Base-by-base conservation (phyloP, 2,888 invertebrate species). In the Galerucella calmariensis region DNA sequence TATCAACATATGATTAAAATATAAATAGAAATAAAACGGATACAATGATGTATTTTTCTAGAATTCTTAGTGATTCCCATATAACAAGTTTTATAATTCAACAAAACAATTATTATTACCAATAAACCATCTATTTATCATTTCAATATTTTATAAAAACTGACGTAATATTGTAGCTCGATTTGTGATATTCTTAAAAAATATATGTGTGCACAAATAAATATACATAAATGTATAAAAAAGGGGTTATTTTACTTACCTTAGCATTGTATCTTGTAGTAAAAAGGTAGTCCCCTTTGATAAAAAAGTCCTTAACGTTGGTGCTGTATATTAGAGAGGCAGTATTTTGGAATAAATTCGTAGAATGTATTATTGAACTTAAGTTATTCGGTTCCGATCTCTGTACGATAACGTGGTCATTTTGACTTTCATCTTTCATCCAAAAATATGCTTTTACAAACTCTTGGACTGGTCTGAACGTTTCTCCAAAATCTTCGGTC, bases 271-370 rank as follows among this genome's bases (percentile, higher is more conserved):
- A 92, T 83, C 92, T 92, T 0, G 94, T 94, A 0, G 93, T 95
- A 87, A 97, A 96, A 91, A 96, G 92, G 86, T 93, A 97, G 82
- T 95, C 94, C 16, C 93, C 94, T 83, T 92, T 93, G 48, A 95
- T 91, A 84, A 94, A 93, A 86, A 97, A 95, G 84, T 96, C 95
- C 82, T 93, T 92, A 1, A 95, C 94, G 79, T 93, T 90, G 20
- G 90, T 89, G 5, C 84, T 83, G 59, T 84, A 83, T 70, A 85
- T 80, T 48, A 82, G 80, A 24, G 82, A 79, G n/a, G 80, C 78
- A 66, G 81, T 80, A 56, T 78, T 81, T 67, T 79, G 79, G 41
- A 85, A 84, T 67, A 85, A 79, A 76, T 79, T 82, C 69, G 77
- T 81, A 2, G 86, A 85, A 76, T 85, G 88, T 10, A 92, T 82